Percentiles rank a stretch among this genome's conserved stretches.
phyloP scores from a whole-genome alignment of 1,140 invertebrate species.

The Onthophagus taurus region DNA sequence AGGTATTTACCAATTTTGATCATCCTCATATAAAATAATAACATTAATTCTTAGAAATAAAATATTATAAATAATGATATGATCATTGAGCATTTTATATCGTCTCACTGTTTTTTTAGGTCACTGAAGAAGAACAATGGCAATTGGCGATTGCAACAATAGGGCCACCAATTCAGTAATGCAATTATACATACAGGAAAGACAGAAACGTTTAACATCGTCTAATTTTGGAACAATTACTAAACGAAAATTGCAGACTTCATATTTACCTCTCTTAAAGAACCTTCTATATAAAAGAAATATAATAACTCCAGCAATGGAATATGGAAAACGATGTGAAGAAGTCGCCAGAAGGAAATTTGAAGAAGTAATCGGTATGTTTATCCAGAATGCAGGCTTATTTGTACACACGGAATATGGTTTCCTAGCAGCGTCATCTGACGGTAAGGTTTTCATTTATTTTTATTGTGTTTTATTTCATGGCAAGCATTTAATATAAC shows the following conservation, averaged over 20 bases:
- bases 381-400: constrained; percentile 3
- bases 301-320: not conserved
- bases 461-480: not conserved
- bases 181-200: constrained; percentile 1
- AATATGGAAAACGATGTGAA: constrained; percentile 6
- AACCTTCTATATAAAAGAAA: constrained; percentile 1
- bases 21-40: not conserved
- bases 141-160: constrained; percentile 5
- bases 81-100: not conserved
- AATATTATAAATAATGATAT: not conserved
- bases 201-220: constrained; percentile 2
- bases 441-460: not conserved
- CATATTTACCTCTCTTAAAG: constrained; percentile 4
- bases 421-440: constrained; percentile 5
- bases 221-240: constrained; percentile 4
- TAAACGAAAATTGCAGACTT: constrained; percentile 1
- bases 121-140: not conserved
- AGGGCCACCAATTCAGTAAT: constrained; percentile 7
- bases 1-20: not conserved
- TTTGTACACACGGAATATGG: constrained; percentile 4
- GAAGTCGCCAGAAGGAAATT: not conserved
- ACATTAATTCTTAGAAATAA: not conserved
- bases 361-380: not conserved
- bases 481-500: not conserved
- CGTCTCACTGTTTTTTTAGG: not conserved